Evolutionary conservation across 2,888 invertebrate species (phyloP).

Genomic region (Cephus pulcher): DNA sequence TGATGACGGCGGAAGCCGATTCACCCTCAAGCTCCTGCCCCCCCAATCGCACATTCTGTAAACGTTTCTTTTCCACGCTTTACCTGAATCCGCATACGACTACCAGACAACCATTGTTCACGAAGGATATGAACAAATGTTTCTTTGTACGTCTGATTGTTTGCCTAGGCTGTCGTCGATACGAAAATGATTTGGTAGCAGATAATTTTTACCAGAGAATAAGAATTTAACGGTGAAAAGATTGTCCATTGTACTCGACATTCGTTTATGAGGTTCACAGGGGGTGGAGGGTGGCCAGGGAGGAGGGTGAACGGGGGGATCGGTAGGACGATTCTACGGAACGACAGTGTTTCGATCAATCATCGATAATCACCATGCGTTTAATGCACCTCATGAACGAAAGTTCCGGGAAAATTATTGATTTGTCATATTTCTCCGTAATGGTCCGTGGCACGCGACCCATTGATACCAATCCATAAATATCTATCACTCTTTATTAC

Average conservation of each 20-base stretch:
- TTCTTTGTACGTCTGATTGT: neutral
- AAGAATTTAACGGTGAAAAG: neutral
- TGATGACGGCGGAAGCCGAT: neutral
- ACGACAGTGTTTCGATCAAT: slow-evolving; percentile 46
- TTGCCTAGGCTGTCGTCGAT: neutral
- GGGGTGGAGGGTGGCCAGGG: neutral
- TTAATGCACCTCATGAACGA: slow-evolving; percentile 48
- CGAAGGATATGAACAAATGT: neutral
- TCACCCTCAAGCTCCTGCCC: neutral
- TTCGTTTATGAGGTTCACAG: neutral
- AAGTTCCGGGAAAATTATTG: slow-evolving; percentile 45
- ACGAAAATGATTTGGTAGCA: neutral
- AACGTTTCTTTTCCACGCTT: neutral
- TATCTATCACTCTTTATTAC: slow-evolving; percentile 23
- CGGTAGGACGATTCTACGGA: neutral
- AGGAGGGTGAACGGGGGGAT: neutral
- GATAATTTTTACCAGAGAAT: neutral
- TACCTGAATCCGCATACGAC: neutral
- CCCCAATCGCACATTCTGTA: neutral
- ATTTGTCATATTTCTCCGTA: slow-evolving; percentile 50
- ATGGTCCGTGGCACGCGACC: slow-evolving; percentile 35
- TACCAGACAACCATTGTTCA: neutral
- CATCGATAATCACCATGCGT: slow-evolving; percentile 45
- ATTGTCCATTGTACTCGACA: neutral
- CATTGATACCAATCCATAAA: slow-evolving; percentile 19